phyloP scores from a whole-genome alignment of 1,140 invertebrate genomes.

The Drosophila varians region DNA sequence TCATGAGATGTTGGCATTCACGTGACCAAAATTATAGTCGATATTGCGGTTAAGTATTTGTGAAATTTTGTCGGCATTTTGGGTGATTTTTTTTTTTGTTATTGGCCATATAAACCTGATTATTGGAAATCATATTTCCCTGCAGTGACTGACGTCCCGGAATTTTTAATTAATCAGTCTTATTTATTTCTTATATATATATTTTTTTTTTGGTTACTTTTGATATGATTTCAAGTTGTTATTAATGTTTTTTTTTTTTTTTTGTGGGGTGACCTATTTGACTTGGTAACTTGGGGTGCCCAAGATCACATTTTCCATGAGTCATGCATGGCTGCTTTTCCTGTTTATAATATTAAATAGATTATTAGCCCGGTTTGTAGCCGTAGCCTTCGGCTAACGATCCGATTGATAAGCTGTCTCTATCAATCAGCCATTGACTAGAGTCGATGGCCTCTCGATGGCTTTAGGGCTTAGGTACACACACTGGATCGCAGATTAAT shows the following conservation, averaged over 20 bases:
- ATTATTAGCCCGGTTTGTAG: slow-evolving; percentile 16
- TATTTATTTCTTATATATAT: neutral
- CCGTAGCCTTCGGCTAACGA: slow-evolving; percentile 19
- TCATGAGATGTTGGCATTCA: slow-evolving; percentile 32
- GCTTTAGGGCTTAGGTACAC: slow-evolving; percentile 24
- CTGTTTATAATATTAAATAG: slow-evolving; percentile 15
- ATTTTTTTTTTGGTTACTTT: no score
- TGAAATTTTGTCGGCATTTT: slow-evolving; percentile 5
- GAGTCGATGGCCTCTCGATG: slow-evolving; percentile 36
- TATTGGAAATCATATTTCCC: slow-evolving; percentile 9
- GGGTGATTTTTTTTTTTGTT: slow-evolving; percentile 8
- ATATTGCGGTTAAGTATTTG: slow-evolving; percentile 13
- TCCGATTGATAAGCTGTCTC: slow-evolving; percentile 39
- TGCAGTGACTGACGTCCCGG: neutral
- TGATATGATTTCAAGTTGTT: slow-evolving; percentile 15
- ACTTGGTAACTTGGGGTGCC: slow-evolving; percentile 24
- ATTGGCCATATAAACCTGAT: slow-evolving; percentile 33
- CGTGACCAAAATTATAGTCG: slow-evolving; percentile 51
- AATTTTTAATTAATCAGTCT: slow-evolving; percentile 41
- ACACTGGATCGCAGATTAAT: slow-evolving; percentile 35
- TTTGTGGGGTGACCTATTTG: slow-evolving; percentile 14
- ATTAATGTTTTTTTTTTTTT: slow-evolving; percentile 2
- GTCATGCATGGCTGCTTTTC: slow-evolving; percentile 19
- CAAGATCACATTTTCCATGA: slow-evolving; percentile 23
- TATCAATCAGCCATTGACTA: slow-evolving; percentile 56